Percentiles rank a stretch among this genome's conserved stretches.
These are phyloP conservation scores for Dioctria linearis DNA, from an alignment of 2,888 invertebrate genomes.

Conservation along the genomic window DNA sequence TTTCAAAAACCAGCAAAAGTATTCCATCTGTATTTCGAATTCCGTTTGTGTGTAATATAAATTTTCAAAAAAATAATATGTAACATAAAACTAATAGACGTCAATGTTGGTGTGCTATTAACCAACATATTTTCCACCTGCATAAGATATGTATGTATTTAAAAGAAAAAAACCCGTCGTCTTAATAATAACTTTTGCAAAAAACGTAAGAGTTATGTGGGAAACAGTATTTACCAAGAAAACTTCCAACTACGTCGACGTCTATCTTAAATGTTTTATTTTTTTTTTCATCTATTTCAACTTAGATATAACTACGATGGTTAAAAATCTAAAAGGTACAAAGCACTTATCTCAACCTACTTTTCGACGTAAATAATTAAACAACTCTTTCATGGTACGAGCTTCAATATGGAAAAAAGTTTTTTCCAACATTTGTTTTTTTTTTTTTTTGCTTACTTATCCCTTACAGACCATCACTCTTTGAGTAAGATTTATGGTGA, in stretches of 20 bases:
- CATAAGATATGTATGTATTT: too few species aligned
- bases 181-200: neutral
- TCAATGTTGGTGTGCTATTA: too few species aligned
- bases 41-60: too few species aligned
- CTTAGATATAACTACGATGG: conserved; percentile 10
- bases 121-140: too few species aligned
- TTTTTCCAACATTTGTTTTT: neutral
- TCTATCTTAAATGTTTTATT: neutral
- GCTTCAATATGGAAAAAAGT: conserved; percentile 29
- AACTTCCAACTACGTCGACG: neutral
- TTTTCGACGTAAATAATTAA: conserved; percentile 43
- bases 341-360: conserved; percentile 40
- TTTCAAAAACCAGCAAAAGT: too few species aligned
- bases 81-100: too few species aligned
- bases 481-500: conserved; percentile 45
- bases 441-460: conserved; percentile 25
- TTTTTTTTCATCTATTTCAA: neutral
- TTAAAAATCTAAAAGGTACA: conserved; percentile 19
- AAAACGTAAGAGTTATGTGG: neutral
- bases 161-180: too few species aligned
- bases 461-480: conserved; percentile 30
- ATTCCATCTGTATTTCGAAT: too few species aligned
- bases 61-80: too few species aligned
- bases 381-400: conserved; percentile 34
- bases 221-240: neutral